phyloP scores from a whole-genome alignment of 2,113 vertebrate genomes.

The Heloderma charlesbogerti region DNA sequence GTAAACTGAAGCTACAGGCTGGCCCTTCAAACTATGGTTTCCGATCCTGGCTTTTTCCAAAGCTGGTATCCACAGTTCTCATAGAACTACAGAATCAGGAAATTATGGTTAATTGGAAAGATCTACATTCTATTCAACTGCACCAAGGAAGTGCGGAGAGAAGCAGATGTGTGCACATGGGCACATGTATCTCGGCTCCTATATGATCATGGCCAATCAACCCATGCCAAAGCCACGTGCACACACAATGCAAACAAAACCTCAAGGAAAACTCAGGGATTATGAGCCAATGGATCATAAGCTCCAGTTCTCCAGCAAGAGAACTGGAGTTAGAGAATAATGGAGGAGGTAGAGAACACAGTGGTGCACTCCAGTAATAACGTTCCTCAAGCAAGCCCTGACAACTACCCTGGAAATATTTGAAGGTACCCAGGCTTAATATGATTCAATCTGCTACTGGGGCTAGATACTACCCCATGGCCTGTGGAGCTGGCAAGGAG shows the following conservation, averaged over 20 bases:
- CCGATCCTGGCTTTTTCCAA: neutral
- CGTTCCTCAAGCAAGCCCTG: neutral
- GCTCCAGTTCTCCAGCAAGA: neutral
- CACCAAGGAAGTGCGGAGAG: neutral
- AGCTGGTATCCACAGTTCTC: neutral
- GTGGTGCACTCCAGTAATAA: neutral
- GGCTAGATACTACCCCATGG: neutral
- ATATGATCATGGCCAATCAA: neutral
- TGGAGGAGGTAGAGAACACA: neutral
- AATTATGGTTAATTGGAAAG: neutral
- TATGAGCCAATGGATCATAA: neutral
- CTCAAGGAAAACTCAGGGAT: neutral
- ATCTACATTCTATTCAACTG: neutral
- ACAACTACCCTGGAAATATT: neutral
- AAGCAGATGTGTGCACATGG: neutral
- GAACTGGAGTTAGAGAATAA: too few species aligned
- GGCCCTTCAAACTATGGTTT: neutral
- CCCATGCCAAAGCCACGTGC: neutral
- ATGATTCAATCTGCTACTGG: neutral
- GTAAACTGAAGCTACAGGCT: neutral
- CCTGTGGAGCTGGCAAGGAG: neutral
- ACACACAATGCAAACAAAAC: neutral
- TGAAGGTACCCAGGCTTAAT: neutral
- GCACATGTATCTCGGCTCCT: neutral
- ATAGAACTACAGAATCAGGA: neutral